Evolutionary conservation across 2,113 vertebrate genomes (phyloP).

Genomic region (Aramus guarauna): DNA sequence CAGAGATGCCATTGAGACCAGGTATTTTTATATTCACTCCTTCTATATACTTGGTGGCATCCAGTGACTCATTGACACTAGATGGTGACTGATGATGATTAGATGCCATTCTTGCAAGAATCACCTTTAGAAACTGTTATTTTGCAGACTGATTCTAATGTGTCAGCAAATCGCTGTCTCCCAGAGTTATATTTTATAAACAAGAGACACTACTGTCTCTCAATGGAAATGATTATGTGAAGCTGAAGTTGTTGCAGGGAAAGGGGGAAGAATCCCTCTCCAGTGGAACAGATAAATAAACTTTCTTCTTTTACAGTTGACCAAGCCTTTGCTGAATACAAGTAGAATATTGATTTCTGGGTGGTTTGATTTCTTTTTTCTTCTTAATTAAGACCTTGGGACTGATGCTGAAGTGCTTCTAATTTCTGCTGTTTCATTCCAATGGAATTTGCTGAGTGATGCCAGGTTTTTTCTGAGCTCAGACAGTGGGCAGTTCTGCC

Average conservation of each 20-base stretch:
- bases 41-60: neutral
- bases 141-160: neutral
- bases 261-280: neutral
- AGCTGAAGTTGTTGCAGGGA: neutral
- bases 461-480: neutral
- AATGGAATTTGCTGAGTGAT: neutral
- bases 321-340: neutral
- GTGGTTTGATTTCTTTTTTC: no score
- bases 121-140: neutral
- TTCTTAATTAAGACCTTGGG: neutral
- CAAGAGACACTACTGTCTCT: neutral
- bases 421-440: neutral
- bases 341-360: neutral
- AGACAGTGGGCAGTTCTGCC: neutral
- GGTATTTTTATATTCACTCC: neutral
- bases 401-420: neutral
- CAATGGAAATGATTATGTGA: neutral
- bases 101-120: neutral
- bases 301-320: neutral
- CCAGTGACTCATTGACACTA: neutral
- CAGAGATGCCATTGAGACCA: neutral
- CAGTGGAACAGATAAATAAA: neutral
- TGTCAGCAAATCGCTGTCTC: neutral
- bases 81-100: neutral
- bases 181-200: neutral